Base-by-base conservation (phyloP, 2,888 invertebrate species). In the Gastracanthus pulcherrimus region DNA sequence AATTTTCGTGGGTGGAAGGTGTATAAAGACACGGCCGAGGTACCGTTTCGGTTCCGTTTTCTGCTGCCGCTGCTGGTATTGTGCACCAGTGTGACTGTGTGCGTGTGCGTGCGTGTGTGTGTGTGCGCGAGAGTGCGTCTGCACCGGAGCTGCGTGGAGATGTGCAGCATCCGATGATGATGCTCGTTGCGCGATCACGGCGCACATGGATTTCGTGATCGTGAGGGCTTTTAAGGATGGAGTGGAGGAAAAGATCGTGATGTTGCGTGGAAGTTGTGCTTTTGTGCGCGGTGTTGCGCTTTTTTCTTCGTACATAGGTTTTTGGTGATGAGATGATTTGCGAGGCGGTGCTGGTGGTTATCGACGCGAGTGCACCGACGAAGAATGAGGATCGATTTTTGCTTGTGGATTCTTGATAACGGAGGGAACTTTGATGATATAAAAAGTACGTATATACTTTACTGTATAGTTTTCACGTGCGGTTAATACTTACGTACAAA, bases 371-470 rank as follows among this genome's bases (percentile, higher is more conserved):
- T 29, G 55, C 38, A 29, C 19, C 9, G 31, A 34, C 26, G 34
- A 26, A 16, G 19, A n/a, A 7, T 0, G n/a, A 5, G 11, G 58
- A 16, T 11, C 34, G 51, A 23, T 75, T 76, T 38, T 66, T 1
- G 11, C 66, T 55, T 23, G 31, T 60, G 45, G 31, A 34, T 60
- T 13, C 11, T 13, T 31, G 38, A 19, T 45, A 48, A 67, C 4
- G 13, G 19, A 23, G 36, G 51, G 41, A 79, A 67, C 67, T 74
- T 67, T 19, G 16, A 67, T 74, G 67, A 36, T 74, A 66, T 60
- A 79, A 79, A 74, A 34, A 58, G 79, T 79, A 74, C 23, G 79
- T 79, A 72, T 72, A 31, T 26, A 3, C 26, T 34, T 45, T 0
- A 26, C 16, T 38, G 3, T n/a, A n/a, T n/a, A n/a, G n/a, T n/a